Conservation (phyloP, 2,888 invertebrate genomes). For the Phalera bucephala region DNA sequence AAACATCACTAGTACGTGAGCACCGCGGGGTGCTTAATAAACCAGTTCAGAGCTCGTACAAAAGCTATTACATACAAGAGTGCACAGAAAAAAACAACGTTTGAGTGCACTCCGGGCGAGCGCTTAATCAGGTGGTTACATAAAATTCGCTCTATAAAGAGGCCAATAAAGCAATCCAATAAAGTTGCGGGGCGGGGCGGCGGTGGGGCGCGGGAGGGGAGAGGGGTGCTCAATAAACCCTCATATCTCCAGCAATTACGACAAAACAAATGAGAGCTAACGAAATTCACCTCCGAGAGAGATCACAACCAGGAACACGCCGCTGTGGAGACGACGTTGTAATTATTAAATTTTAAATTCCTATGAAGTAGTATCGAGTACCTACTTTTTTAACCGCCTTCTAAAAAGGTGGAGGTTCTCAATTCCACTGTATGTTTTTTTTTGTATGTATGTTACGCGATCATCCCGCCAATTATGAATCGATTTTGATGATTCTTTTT, state of each 20-base stretch:
- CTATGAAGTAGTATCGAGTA: no score
- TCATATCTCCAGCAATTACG: constrained; percentile 78
- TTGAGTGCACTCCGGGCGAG: constrained; percentile 22
- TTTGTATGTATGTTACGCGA: no score
- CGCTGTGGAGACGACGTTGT: constrained; percentile 36
- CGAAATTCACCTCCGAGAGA: constrained; percentile 75
- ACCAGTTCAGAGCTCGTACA: constrained; percentile 19
- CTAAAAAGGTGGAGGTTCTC: no score
- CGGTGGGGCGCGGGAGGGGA: constrained; percentile 21
- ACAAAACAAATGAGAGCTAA: constrained; percentile 79
- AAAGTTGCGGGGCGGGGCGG: constrained; percentile 47
- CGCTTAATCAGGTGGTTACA: constrained; percentile 59
- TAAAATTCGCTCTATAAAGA: constrained; percentile 54
- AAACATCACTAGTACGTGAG: background rate
- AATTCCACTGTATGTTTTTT: no score
- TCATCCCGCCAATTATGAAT: no score
- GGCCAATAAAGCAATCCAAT: constrained; percentile 69
- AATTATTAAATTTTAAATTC: no score
- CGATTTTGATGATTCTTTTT: no score
- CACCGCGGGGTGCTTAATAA: constrained; percentile 15
- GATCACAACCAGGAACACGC: constrained; percentile 39
- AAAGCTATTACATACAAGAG: constrained; percentile 25
- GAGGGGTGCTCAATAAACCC: constrained; percentile 51
- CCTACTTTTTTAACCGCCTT: no score
- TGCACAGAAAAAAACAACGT: constrained; percentile 21